Percentiles rank a stretch among this genome's conserved stretches.
phyloP scores from a whole-genome alignment of 2,888 invertebrate species.

The Ametastegia equiseti region DNA sequence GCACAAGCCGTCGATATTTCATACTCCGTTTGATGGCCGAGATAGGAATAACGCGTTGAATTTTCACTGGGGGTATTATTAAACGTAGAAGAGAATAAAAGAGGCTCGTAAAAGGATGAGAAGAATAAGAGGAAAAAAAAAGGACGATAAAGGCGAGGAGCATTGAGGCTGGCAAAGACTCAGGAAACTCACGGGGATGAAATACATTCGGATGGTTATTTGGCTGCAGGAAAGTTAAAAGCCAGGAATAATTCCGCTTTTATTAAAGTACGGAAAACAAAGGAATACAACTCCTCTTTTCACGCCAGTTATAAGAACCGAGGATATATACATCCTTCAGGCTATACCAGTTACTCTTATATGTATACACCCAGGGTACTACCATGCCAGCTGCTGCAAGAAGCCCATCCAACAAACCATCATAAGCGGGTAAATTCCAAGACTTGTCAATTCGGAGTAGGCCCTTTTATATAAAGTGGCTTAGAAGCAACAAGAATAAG shows the following conservation, averaged over 20 bases:
- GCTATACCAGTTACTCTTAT: neutral
- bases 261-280: slow-evolving; percentile 23
- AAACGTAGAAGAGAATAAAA: slow-evolving; percentile 9
- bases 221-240: slow-evolving; percentile 4
- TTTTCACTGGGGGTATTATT: slow-evolving; percentile 17
- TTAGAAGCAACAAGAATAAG: neutral
- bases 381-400: neutral
- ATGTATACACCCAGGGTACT: too few relatives aligned
- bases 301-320: neutral
- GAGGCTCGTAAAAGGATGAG: slow-evolving; percentile 1
- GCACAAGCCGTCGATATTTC: slow-evolving; percentile 33
- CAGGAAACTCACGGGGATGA: neutral
- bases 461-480: neutral
- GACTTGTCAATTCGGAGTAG: neutral
- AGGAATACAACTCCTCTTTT: slow-evolving; percentile 28
- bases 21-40: slow-evolving; percentile 11
- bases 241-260: slow-evolving; percentile 25
- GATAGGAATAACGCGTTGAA: slow-evolving; percentile 1
- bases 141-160: neutral
- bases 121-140: neutral
- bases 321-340: neutral
- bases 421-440: neutral
- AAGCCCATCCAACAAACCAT: too few relatives aligned
- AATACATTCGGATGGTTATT: slow-evolving; percentile 42
- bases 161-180: slow-evolving; percentile 7